Evolutionary conservation across 1,140 invertebrate species (phyloP).

Genomic region (Linepithema humile): DNA sequence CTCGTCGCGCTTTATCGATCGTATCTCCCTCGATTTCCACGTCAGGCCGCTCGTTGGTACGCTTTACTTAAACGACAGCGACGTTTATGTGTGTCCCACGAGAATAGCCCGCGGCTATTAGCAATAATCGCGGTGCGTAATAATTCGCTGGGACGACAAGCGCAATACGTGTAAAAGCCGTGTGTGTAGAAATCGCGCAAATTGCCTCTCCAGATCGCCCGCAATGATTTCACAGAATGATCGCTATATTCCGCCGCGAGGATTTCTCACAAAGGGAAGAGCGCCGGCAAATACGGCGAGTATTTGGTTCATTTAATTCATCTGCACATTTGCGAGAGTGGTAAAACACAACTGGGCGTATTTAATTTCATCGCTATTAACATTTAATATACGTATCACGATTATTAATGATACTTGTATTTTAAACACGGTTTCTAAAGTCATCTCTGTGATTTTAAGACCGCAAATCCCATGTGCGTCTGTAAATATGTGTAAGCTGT

Average conservation of each 20-base stretch:
- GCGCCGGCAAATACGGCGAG: not conserved
- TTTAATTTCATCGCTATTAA: not conserved
- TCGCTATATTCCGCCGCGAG: not conserved
- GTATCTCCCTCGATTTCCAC: not conserved
- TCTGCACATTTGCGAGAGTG: not conserved
- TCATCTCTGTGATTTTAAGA: no score
- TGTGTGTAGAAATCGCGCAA: slow-evolving; percentile 17
- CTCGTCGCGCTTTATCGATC: not conserved
- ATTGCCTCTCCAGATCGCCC: not conserved
- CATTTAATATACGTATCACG: not conserved
- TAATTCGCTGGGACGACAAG: slow-evolving; percentile 8
- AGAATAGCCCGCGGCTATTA: not conserved
- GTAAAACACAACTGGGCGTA: not conserved
- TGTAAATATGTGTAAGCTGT: no score
- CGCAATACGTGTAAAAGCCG: not conserved
- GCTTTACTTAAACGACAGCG: not conserved
- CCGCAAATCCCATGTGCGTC: no score
- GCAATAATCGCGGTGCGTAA: slow-evolving; percentile 24
- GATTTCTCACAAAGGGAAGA: not conserved
- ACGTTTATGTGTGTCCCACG: not conserved
- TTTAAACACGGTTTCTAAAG: no score
- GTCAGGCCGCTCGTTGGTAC: not conserved
- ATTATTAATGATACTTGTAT: no score
- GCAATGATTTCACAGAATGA: slow-evolving; percentile 1
- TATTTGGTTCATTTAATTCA: not conserved